Base-by-base conservation (phyloP, 1,140 invertebrate species). In the Drosophila truncata region DNA sequence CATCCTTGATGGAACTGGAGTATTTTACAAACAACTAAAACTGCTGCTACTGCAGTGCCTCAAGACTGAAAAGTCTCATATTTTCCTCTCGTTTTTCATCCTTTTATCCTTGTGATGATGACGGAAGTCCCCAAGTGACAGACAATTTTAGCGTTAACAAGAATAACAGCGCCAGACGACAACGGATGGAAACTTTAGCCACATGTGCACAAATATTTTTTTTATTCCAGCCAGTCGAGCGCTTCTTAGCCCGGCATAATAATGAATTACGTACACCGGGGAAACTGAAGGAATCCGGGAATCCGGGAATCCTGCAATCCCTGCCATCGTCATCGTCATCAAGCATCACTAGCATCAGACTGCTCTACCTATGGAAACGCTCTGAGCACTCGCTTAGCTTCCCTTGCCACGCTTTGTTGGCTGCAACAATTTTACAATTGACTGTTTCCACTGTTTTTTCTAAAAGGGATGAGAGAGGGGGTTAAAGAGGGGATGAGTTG, bases 371-470 rank as follows among this genome's bases (percentile, higher is more conserved):
- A 47, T 69, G 65, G 37, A 49, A 49, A 27, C 23, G 23, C 61
- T 74, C 37, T 20, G 39, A 73, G 57, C 71, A 44, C 70, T 62
- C 58, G 39, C 41, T 72, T 72, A 72, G 69, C 66, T 72, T 41
- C 35, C 35, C 71, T 75, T 50, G 63, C 60, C 37, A 78, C 74
- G 69, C 73, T 84, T 80, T 87, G 83, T 67, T 78, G 69, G 72
- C 81, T 75, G 80, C 67, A 79, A 77, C 84, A 88, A 84, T 88
- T 87, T 87, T 84, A 87, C 84, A 87, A 87, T 87, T 84, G 84
- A 87, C 79, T 87, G 75, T 86, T 79, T 87, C 64, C 46, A 49
- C 50, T 46, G 37, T 72, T 49, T 49, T 50, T 74, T 75, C 47
- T 35, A 23, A 74, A 64, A 54, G 20, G 31, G 18, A 35, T 35